phyloP scores from a whole-genome alignment of 2,113 vertebrate species.

The Felis chaus region DNA sequence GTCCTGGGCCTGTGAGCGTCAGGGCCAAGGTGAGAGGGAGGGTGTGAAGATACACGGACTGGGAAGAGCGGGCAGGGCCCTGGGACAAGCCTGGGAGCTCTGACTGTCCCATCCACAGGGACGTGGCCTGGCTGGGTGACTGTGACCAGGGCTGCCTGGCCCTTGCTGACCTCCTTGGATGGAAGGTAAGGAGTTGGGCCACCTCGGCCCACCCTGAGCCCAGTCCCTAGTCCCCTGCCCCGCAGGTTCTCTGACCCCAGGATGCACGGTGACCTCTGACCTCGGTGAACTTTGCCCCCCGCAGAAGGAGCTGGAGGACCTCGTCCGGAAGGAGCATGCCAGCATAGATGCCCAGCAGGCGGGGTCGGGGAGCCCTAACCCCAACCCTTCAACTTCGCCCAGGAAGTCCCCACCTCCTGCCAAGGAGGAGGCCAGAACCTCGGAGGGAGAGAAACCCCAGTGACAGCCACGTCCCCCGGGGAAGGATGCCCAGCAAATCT shows the following conservation, averaged over 20 bases:
- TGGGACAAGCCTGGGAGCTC: neutral
- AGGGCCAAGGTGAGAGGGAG: neutral
- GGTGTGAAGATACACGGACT: accelerated
- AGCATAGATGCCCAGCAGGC: slow-evolving; percentile 85
- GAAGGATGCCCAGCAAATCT: neutral
- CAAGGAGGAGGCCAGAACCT: slow-evolving; percentile 38
- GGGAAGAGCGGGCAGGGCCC: neutral
- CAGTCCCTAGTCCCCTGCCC: neutral
- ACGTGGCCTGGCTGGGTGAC: slow-evolving; percentile 91
- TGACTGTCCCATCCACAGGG: slow-evolving; percentile 79
- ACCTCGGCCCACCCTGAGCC: neutral
- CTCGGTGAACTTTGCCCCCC: neutral
- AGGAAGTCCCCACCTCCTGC: slow-evolving; percentile 50
- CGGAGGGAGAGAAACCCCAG: slow-evolving; percentile 42
- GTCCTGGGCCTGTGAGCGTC: neutral
- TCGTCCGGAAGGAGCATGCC: slow-evolving; percentile 89
- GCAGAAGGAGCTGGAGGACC: slow-evolving; percentile 91
- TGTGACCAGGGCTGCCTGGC: slow-evolving; percentile 93
- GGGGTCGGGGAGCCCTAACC: neutral
- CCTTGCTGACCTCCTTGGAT: slow-evolving; percentile 92
- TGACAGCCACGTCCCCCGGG: neutral
- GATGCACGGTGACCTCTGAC: neutral
- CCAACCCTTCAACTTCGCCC: slow-evolving; percentile 1
- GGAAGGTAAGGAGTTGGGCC: slow-evolving; percentile 87
- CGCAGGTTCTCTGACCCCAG: neutral